These are phyloP conservation scores for Drosophila pseudoobscura DNA, from an alignment of 1,140 invertebrate genomes.

Conservation along the genomic window DNA sequence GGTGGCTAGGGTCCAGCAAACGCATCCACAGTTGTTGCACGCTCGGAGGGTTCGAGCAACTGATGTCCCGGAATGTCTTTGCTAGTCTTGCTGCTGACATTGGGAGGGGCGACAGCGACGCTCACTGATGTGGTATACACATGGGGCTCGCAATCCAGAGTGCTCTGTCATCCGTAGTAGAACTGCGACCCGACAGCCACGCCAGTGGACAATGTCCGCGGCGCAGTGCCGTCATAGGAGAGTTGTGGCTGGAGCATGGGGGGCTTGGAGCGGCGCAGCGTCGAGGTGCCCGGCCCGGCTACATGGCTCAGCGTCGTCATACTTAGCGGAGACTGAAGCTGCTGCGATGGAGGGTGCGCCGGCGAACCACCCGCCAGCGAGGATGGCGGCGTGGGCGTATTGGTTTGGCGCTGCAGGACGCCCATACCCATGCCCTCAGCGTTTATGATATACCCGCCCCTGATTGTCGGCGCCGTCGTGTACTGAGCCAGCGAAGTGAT, in stretches of 20 bases:
- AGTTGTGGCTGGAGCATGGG: slow-evolving; percentile 62
- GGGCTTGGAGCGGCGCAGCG: slow-evolving; percentile 61
- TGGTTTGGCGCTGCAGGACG: slow-evolving; percentile 61
- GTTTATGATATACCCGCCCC: slow-evolving; percentile 70
- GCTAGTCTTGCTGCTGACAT: slow-evolving; percentile 9
- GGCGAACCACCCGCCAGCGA: slow-evolving; percentile 55
- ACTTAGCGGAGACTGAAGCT: slow-evolving; percentile 36
- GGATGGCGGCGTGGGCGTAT: slow-evolving; percentile 58
- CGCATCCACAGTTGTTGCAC: background rate
- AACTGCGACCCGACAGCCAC: slow-evolving; percentile 75
- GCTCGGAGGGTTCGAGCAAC: background rate
- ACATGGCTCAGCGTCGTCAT: slow-evolving; percentile 46
- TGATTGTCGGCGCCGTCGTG: slow-evolving; percentile 72
- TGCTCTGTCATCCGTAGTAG: slow-evolving; percentile 81
- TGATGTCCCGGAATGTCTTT: slow-evolving; percentile 14
- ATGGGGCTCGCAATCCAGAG: slow-evolving; percentile 49
- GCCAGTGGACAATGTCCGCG: slow-evolving; percentile 75
- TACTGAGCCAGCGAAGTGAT: slow-evolving; percentile 71
- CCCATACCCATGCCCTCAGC: slow-evolving; percentile 55
- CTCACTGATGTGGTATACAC: slow-evolving; percentile 43
- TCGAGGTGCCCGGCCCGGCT: slow-evolving; percentile 44
- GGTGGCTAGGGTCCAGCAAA: slow-evolving; percentile 36
- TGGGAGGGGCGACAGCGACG: slow-evolving; percentile 13
- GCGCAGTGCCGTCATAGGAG: slow-evolving; percentile 78
- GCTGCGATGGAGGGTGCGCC: slow-evolving; percentile 47